Evolutionary conservation across 2,797 vertebrate species (phyloP).

Genomic region (Hypotaenidia okinawae): DNA sequence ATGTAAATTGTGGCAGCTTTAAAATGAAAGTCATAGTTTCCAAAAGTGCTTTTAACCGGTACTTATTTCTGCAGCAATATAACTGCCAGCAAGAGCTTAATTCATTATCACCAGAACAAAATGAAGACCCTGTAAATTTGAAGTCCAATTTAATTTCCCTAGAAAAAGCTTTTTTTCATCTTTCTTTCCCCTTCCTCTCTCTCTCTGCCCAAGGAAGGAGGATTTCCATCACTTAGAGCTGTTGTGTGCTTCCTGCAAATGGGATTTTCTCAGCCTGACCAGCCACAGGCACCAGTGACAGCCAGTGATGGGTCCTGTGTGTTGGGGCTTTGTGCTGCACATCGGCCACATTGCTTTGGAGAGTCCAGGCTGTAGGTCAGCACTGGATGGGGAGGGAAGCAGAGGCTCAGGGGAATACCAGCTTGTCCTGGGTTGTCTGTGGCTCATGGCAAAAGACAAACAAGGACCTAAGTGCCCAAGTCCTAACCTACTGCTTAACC

Average conservation of each 20-base stretch:
- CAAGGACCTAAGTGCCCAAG: neutral
- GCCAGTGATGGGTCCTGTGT: fast-evolving
- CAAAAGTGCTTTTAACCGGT: constrained; percentile 57
- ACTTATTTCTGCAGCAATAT: constrained; percentile 57
- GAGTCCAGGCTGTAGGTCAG: neutral
- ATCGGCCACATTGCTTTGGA: neutral
- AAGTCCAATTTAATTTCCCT: constrained; percentile 68
- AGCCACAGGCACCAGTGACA: fast-evolving
- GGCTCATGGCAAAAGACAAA: neutral
- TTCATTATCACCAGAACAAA: constrained; percentile 63
- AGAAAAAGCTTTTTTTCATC: neutral
- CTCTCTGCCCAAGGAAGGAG: neutral
- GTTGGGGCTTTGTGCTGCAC: neutral
- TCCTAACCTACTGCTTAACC: neutral
- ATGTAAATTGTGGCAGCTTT: constrained; percentile 66
- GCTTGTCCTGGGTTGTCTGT: neutral
- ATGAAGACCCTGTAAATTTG: constrained; percentile 62
- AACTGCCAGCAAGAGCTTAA: constrained; percentile 65
- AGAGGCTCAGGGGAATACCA: neutral
- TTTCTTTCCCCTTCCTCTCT: neutral
- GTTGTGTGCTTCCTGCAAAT: neutral
- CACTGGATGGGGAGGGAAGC: neutral
- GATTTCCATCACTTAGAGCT: neutral
- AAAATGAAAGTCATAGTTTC: constrained; percentile 48
- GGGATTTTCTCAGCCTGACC: neutral